phyloP scores from a whole-genome alignment of 2,888 invertebrate species.

The Busseola fusca region DNA sequence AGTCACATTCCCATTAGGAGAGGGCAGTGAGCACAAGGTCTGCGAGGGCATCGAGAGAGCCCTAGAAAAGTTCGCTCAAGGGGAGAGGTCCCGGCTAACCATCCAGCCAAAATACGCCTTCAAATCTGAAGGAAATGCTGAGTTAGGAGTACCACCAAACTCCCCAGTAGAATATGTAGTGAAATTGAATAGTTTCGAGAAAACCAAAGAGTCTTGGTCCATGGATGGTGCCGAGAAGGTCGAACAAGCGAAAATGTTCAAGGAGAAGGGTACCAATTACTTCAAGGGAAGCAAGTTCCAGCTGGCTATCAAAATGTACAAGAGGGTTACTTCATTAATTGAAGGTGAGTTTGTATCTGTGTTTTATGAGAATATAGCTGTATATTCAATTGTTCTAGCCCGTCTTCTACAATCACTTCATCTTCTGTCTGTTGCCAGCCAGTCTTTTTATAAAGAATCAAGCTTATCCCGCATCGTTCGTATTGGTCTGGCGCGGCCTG shows the following conservation, averaged over 20 bases:
- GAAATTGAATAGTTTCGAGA: slow-evolving; percentile 94
- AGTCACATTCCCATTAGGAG: slow-evolving; percentile 95
- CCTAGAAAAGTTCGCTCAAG: slow-evolving; percentile 93
- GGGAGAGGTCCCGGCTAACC: slow-evolving; percentile 93
- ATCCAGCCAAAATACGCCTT: slow-evolving; percentile 95
- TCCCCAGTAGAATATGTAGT: slow-evolving; percentile 94
- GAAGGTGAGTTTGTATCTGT: slow-evolving; percentile 75
- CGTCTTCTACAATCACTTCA: neutral
- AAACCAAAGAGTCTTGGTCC: slow-evolving; percentile 94
- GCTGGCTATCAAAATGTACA: slow-evolving; percentile 96
- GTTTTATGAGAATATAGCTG: neutral
- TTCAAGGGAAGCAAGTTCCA: slow-evolving; percentile 94
- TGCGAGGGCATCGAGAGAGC: slow-evolving; percentile 95
- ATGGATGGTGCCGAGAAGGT: slow-evolving; percentile 94
- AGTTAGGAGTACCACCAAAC: slow-evolving; percentile 93
- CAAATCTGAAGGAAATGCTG: slow-evolving; percentile 91
- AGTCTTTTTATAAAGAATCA: neutral
- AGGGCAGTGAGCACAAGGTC: slow-evolving; percentile 93
- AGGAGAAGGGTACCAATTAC: slow-evolving; percentile 97
- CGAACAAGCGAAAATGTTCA: slow-evolving; percentile 94
- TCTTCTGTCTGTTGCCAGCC: neutral
- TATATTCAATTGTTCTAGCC: neutral
- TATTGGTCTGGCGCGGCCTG: too few relatives aligned
- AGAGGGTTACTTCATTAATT: slow-evolving; percentile 91
- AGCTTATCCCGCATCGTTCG: neutral